phyloP scores from a whole-genome alignment of 2,113 vertebrate genomes.

The Oxyruncus cristatus region DNA sequence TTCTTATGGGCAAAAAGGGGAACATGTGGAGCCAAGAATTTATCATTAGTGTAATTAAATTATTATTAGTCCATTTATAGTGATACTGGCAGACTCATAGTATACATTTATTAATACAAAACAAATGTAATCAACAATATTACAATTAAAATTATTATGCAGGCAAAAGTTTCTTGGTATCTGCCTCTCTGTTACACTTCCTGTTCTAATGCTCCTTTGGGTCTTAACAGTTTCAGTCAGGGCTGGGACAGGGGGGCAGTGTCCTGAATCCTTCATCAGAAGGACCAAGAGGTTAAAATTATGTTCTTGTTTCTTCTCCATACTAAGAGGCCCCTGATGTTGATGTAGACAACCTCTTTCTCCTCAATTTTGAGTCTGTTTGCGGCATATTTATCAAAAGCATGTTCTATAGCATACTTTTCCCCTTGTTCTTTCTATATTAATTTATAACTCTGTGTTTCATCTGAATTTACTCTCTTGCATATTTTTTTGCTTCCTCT shows the following conservation, averaged over 20 bases:
- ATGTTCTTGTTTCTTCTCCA: not conserved
- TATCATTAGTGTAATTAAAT: not conserved
- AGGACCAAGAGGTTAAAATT: not conserved
- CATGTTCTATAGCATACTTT: not conserved
- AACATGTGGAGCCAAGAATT: not conserved
- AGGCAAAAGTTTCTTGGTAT: not conserved
- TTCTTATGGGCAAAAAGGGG: not conserved
- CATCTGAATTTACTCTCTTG: not conserved
- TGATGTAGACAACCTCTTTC: not conserved
- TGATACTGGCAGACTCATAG: not conserved
- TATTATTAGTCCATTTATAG: not conserved
- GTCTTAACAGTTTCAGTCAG: not conserved
- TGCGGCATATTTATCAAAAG: not conserved
- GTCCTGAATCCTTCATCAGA: not conserved
- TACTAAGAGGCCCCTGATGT: not conserved
- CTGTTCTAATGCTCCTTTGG: not conserved
- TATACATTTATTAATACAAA: not conserved
- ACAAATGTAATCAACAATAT: not conserved
- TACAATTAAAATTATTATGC: not conserved
- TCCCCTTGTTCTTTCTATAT: not conserved
- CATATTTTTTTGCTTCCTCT: not conserved
- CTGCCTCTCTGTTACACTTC: not conserved
- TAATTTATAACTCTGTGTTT: not conserved
- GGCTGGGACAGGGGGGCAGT: fast-evolving
- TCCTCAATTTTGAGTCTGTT: not conserved